Evolutionary conservation across 1,140 invertebrate species (phyloP), one percentile per base, ranked within the genome.

Genomic region (Agrypnia vestita): DNA sequence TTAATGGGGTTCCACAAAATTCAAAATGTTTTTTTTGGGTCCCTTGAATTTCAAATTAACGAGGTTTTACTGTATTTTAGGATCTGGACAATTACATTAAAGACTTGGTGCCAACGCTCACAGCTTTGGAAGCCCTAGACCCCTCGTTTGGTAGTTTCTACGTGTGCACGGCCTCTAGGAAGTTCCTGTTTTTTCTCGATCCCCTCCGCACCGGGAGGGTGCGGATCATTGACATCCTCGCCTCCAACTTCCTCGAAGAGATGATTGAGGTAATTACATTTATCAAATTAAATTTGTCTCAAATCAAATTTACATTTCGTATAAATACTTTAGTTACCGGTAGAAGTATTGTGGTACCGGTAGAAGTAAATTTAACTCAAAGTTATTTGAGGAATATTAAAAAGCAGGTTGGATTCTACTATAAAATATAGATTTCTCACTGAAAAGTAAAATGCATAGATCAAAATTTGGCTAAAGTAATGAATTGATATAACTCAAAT

Each of bases 91-190:
- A 96, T 86, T 99, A 98, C 86, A 98, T 99, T 83, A 90, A 94
- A 44, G 97, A 99, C 86, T 87, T 99, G 55, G 96, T 98, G 82
- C 97, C 97, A 3, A 97, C 97, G 11, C 86, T 99, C 73, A 94
- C 95, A 1, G 96, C 97, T 82, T 88, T 99, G 0, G 94, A 97
- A 86, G 95, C 96, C 0, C 87, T 99, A 44, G 96, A 98, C 86
- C 95, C 96, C 69, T 97, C 96, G 0, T 99, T 99, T 87, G 96
- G 97, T 84, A 96, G 94, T 11, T 99, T 99, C 90, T 99, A 99
- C 86, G 94, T 98, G 0, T 99, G 97, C 86, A 98, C 97, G 10
- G 97, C 96, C 17, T 96, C 97, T 0, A 91, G 97, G 81, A 98
- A 98, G 85, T 98, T 99, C 86, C 93, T 98, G 82, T 99, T 99